Conservation (phyloP, 2,888 invertebrate species). For the Drosophila conformis region DNA sequence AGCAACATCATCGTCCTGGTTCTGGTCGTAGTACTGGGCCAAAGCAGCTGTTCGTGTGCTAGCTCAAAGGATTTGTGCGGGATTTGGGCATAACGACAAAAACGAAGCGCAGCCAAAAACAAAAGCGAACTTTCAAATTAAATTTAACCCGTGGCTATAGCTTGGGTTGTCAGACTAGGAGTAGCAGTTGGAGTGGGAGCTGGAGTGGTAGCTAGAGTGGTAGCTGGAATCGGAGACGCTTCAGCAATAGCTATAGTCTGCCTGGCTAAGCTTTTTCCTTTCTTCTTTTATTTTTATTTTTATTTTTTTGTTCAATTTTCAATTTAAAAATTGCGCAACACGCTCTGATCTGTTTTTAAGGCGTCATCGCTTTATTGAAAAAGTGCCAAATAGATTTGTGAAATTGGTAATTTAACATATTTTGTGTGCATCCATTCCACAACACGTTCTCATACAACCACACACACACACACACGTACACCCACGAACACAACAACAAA, state of each 20-base stretch:
- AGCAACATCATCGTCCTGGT: conserved; percentile 21
- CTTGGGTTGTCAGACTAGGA: conserved; percentile 3
- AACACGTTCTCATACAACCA: background rate
- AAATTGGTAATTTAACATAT: conserved; percentile 70
- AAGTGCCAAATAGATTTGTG: conserved; percentile 63
- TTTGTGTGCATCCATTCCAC: conserved; percentile 6
- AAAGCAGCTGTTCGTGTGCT: conserved; percentile 80
- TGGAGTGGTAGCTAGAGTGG: background rate
- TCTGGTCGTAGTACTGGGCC: conserved; percentile 24
- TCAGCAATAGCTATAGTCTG: conserved; percentile 19
- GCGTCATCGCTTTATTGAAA: conserved; percentile 50
- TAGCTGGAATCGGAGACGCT: background rate
- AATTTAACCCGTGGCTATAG: conserved; percentile 71
- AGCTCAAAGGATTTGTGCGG: conserved; percentile 80
- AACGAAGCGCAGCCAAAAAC: conserved; percentile 63
- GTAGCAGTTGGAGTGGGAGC: background rate
- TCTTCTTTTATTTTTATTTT: background rate
- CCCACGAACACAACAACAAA: background rate
- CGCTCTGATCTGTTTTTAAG: conserved; percentile 1
- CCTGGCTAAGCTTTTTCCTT: conserved; percentile 49
- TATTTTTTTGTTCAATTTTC: conserved; percentile 53
- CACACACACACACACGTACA: conserved; percentile 1
- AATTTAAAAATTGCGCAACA: conserved; percentile 61
- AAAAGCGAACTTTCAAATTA: conserved; percentile 73
- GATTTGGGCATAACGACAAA: conserved; percentile 79